Base-by-base conservation (phyloP, 2,888 invertebrate species). In the Corythucha ciliata region DNA sequence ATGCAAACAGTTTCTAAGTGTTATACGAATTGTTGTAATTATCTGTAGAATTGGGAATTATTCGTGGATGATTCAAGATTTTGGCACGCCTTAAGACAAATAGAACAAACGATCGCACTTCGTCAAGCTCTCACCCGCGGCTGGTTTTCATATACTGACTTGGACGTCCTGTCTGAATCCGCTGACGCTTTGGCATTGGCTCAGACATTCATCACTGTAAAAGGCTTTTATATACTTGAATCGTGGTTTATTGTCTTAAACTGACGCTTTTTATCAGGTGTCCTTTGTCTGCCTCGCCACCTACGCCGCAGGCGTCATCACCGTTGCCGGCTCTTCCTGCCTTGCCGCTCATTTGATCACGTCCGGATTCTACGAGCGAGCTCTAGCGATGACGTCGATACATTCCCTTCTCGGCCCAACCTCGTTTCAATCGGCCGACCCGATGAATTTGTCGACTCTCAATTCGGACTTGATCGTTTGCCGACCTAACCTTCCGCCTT, bases 111-210 rank as follows among this genome's bases (percentile, higher is more conserved):
- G 48, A 71, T 92, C 59, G 90, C 91, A 4, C 71, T 78, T 59
- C 76, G 76, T 61, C 81, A 89, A 70, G 84, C 81, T 12, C 68
- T 68, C 26, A 70, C 74, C 57, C 75, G 88, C 21, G 89, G 88
- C 1, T 87, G 83, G 80, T 81, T 83, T 64, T 86, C 89, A 0
- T 90, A 90, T 65, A 74, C 80, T 1, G 90, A 91, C 71, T 70
- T 90, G 48, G 70, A 74, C 59, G 77, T 75, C 54, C 63, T 80
- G 21, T n/a, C n/a, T n/a, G 40, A 39, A 4, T 50, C 68, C 24
- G 63, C 72, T 48, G 73, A 74, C 53, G 61, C 74, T 36, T 60
- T 70, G 21, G 66, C 70, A n/a, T 59, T 79, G 14, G 64, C 74
- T 22, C 71, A 75, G 52, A 70, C 72, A 37, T 54, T 77, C 33